Base-by-base conservation (phyloP, 35 echinoderm and acorn worm genomes). In the Lytechinus pictus region DNA sequence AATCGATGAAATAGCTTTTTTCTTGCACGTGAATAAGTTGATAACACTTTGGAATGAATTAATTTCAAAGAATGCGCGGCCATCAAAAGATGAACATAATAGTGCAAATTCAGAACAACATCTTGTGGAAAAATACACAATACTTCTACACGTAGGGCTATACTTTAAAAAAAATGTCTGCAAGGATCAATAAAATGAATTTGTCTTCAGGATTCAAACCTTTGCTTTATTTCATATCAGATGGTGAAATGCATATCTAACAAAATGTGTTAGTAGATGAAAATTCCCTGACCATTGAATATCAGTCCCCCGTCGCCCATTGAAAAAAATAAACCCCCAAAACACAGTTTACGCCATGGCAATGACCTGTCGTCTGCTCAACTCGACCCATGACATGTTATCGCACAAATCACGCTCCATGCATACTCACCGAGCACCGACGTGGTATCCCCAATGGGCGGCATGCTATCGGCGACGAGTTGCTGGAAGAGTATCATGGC, bases 401-500 rank as follows among this genome's bases (percentile, higher is more conserved):
- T 19, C 66, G 66, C 21, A 24, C 66, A 79, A 4, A 79, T 24
- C 66, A 16, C 19, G 66, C 66, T 19, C 21, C 66, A 6, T 79
- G 66, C 66, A 79, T 79, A 95, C 92, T 79, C 92, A 96, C 96
- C 96, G 8, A 97, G 56, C 14, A 97, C 93, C 9, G 96, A 95
- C 8, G 92, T 52, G 33, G 93, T 95, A 10, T 96, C 91, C 44
- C 94, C 96, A 16, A 92, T 96, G 19, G 44, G 95, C 51, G 96
- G 96, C 95, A 96, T 94, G 86, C 58, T 97, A 8, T 54, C 95
- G 10, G 93, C 54, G 4, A 97, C 57, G 6, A 96, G 90, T 16
- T 97, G 96, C 52, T 97, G 96, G 54, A 97, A 97, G 4, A 97
- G 86, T 27, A 97, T 92, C 54, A 94, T 95, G 10, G 96, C 96